phyloP scores from a whole-genome alignment of 2,113 vertebrate genomes.

The Archocentrus centrarchus region DNA sequence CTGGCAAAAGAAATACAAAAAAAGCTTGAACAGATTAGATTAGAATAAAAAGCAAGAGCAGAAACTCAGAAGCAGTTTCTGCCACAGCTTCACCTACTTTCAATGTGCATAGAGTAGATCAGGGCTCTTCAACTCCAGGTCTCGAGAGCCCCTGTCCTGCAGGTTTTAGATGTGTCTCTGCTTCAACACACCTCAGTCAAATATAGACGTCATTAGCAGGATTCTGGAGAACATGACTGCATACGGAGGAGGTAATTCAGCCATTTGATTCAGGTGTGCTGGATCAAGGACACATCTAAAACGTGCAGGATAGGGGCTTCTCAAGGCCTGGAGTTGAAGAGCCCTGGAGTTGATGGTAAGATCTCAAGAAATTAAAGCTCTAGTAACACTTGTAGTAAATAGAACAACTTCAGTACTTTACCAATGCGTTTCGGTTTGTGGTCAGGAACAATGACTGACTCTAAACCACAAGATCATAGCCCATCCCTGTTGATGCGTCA shows the following conservation, averaged over 20 bases:
- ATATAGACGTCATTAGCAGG: too few species aligned
- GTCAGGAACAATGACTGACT: neutral
- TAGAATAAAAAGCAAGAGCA: neutral
- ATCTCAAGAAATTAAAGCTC: neutral
- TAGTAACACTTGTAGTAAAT: neutral
- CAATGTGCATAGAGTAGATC: neutral
- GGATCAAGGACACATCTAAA: too few species aligned
- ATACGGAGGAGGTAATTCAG: too few species aligned
- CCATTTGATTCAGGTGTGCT: too few species aligned
- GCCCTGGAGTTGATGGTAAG: neutral
- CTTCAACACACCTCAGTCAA: too few species aligned
- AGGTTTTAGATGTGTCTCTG: too few species aligned
- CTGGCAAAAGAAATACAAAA: constrained; percentile 13
- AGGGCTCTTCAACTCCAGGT: too few species aligned
- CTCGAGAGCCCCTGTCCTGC: too few species aligned
- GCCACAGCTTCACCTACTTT: neutral
- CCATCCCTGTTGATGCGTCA: neutral
- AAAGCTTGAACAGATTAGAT: neutral
- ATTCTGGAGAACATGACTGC: too few species aligned
- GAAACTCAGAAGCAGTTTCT: neutral
- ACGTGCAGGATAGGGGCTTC: too few species aligned
- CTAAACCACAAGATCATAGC: neutral
- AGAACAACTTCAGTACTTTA: neutral
- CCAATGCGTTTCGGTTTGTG: neutral
- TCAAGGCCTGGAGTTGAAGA: too few species aligned